Evolutionary conservation across 2,113 vertebrate species (phyloP), one percentile per base, ranked within the genome.

Genomic region (Bufo gargarizans): DNA sequence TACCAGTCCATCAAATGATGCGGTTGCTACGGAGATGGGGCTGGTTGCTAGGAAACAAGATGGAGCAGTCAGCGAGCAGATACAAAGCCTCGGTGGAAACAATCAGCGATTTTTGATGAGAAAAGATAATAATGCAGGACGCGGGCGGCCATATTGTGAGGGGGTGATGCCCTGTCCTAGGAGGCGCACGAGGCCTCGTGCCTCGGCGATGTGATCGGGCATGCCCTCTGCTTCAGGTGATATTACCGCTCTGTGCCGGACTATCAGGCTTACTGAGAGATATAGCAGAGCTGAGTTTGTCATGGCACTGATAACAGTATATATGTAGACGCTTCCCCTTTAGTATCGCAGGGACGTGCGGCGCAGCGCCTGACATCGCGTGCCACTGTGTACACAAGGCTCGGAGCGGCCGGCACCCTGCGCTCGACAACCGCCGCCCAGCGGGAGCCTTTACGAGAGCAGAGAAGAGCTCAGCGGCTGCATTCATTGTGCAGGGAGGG

Each of bases 41-140:
- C 11, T 43, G 45, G 86, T 88, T 88, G 86, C 86, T 88, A 88
- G 69, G 86, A 47, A 88, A 77, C 79, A 55, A 7, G 80, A 76
- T 47, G 33, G 33, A 49, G 45, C 14, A 47, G 80, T n/a, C 80
- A 13, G 8, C 59, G 33, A 49, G 45, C 43, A 50, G 58, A 61
- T 20, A 49, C 13, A 82, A 82, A 82, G 76, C 59, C n/a, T 9
- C 61, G 4, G 17, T 5, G 74, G 67, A 58, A 86, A 56, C 49
- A 74, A 74, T 74, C 17, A 13, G n/a, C 45, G 72, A 50, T 86
- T 74, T 77, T 20, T 59, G 69, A 55, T 16, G 19, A 47, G 84
- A 76, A 84, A 59, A 77, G 11, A 19, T 11, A 6, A 65, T 16
- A 6, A 85, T 9, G 10, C 0, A 76, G 7, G 8, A 5, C 0